Conservation (phyloP, 2,113 vertebrate species). For the Podarcis raffonei region DNA sequence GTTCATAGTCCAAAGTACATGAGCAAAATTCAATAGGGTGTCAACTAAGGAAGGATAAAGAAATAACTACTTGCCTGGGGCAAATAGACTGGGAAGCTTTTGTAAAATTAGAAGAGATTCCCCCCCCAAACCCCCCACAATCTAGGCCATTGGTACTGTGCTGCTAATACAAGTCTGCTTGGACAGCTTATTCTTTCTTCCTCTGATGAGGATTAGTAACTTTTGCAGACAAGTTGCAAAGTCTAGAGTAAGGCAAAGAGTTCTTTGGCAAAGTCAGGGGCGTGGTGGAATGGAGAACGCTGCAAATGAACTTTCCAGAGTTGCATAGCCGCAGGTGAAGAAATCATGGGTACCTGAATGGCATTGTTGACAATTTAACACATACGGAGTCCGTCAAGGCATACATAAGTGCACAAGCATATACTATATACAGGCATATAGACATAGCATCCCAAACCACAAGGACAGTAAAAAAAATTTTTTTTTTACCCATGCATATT, state of each 20-base stretch:
- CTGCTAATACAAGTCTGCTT: too few species aligned
- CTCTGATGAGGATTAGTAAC: not conserved
- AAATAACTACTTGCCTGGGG: not conserved
- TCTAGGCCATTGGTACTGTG: too few species aligned
- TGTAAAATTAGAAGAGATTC: not conserved
- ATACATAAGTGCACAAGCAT: not conserved
- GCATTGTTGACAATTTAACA: not conserved
- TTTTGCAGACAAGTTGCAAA: not conserved
- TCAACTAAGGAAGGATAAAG: not conserved
- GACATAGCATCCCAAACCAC: not conserved
- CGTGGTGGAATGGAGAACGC: not conserved
- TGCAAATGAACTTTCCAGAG: not conserved
- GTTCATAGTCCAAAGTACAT: not conserved
- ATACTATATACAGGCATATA: conserved; percentile 9
- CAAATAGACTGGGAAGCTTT: not conserved
- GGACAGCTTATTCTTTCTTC: not conserved
- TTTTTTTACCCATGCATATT: conserved; percentile 5
- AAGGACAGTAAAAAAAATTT: not conserved
- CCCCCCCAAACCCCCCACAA: not conserved
- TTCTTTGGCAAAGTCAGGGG: conserved; percentile 13
- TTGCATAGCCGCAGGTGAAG: conserved; percentile 13
- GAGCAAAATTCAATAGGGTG: not conserved
- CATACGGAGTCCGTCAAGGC: not conserved
- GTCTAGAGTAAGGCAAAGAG: conserved; percentile 13
- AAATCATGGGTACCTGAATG: not conserved